These are phyloP conservation scores for Podabrus alpinus DNA, from an alignment of 2,888 invertebrate genomes.

Conservation along the genomic window DNA sequence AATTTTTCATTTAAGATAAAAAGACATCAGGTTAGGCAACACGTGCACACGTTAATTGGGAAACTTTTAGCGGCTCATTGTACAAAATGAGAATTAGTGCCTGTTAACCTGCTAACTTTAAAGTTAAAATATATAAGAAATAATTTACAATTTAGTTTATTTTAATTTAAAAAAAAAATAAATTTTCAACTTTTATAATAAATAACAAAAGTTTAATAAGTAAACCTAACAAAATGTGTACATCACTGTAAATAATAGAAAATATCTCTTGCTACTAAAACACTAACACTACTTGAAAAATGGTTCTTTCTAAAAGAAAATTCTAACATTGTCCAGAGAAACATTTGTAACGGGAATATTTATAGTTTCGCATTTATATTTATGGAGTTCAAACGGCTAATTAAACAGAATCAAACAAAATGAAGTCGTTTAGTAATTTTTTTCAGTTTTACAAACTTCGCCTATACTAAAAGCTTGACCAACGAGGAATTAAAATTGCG, in stretches of 20 bases:
- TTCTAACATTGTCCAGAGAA: neutral
- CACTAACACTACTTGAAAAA: constrained; percentile 3
- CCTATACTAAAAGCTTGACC: neutral
- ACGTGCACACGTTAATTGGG: neutral
- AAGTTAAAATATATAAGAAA: neutral
- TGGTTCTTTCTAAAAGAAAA: neutral
- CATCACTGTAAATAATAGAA: neutral
- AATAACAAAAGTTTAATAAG: neutral
- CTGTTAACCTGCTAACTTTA: neutral
- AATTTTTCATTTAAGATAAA: too few species aligned
- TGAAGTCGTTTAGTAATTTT: neutral
- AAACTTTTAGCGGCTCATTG: neutral
- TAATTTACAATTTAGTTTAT: neutral
- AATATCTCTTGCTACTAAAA: neutral
- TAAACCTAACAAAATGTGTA: constrained; percentile 1
- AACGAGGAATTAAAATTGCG: neutral
- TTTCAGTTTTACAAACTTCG: neutral
- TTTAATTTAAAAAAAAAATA: neutral
- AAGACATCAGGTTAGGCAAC: neutral
- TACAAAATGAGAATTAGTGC: neutral
- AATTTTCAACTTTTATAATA: neutral
- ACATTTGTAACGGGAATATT: neutral
- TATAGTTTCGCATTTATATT: neutral
- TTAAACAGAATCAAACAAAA: neutral
- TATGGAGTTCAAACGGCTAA: neutral